These are phyloP conservation scores for Diarsia mendica DNA, from an alignment of 2,888 invertebrate genomes.

Conservation along the genomic window DNA sequence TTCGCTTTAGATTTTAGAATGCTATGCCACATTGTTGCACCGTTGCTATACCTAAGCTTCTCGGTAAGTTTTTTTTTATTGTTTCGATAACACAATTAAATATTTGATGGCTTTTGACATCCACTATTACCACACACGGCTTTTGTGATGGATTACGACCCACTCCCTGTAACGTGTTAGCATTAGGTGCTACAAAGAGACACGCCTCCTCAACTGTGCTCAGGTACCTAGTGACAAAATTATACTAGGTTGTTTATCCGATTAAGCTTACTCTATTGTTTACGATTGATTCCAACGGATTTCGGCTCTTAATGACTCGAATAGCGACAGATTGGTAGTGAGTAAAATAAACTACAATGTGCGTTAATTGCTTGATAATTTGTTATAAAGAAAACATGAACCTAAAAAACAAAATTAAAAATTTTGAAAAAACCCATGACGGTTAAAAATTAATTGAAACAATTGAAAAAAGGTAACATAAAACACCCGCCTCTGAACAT, in stretches of 20 bases:
- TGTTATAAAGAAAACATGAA: too few species aligned
- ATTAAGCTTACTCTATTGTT: neutral
- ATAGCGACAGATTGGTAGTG: neutral
- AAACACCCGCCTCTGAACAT: too few species aligned
- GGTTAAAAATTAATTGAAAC: too few species aligned
- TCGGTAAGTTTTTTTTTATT: too few species aligned
- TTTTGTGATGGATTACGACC: neutral
- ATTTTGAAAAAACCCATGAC: too few species aligned
- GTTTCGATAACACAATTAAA: too few species aligned
- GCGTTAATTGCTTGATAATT: neutral
- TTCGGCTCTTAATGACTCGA: neutral
- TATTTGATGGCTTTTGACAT: neutral
- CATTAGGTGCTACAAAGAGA: neutral
- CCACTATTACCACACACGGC: neutral
- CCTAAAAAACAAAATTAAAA: too few species aligned
- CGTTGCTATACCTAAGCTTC: too few species aligned
- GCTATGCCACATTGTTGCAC: too few species aligned
- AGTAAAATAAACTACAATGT: neutral
- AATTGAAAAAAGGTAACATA: too few species aligned
- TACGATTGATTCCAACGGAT: neutral
- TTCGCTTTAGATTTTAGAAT: too few species aligned
- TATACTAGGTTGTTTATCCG: neutral
- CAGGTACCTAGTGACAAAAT: neutral
- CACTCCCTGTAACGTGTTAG: neutral
- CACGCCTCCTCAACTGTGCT: neutral